These are phyloP conservation scores for Amphiprion percula DNA, from an alignment of 2,113 vertebrate genomes.

Conservation along the genomic window DNA sequence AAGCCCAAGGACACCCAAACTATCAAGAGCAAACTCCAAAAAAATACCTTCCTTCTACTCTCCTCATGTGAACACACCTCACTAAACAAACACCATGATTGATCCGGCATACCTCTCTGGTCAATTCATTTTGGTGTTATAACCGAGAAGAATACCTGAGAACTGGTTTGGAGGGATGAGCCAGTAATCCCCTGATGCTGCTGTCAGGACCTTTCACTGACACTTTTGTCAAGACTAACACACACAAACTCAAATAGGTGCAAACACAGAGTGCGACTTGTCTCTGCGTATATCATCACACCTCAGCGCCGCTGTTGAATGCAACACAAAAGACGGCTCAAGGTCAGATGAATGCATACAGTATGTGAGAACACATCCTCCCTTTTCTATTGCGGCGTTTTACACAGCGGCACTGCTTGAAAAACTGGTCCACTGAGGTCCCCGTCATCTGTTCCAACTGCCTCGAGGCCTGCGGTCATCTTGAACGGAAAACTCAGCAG, in stretches of 20 bases:
- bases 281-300: conserved; percentile 48
- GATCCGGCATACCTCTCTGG: conserved; percentile 55
- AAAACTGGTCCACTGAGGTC: conserved; percentile 64
- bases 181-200: conserved; percentile 40
- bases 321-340: conserved; percentile 38
- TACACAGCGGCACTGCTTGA: conserved; percentile 39
- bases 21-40: conserved; percentile 6
- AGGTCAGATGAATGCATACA: conserved; percentile 31
- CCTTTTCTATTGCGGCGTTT: background rate
- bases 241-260: conserved; percentile 27
- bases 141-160: conserved; percentile 61
- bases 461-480: conserved; percentile 36
- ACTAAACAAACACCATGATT: conserved; percentile 64
- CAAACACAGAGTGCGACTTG: conserved; percentile 17
- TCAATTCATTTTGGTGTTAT: conserved; percentile 26
- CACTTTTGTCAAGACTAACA: conserved; percentile 32
- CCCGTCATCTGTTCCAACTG: conserved; percentile 57
- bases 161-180: conserved; percentile 75
- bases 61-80: conserved; percentile 59
- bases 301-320: conserved; percentile 19
- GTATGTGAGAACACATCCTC: conserved; percentile 9
- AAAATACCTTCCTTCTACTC: background rate
- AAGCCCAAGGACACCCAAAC: conserved; percentile 20
- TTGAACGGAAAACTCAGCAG: conserved; percentile 47
- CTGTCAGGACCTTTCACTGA: conserved; percentile 48